Percentiles rank a stretch among this genome's conserved stretches.
phyloP scores from a whole-genome alignment of 2,888 invertebrate genomes.

The Ophion slaviceki region DNA sequence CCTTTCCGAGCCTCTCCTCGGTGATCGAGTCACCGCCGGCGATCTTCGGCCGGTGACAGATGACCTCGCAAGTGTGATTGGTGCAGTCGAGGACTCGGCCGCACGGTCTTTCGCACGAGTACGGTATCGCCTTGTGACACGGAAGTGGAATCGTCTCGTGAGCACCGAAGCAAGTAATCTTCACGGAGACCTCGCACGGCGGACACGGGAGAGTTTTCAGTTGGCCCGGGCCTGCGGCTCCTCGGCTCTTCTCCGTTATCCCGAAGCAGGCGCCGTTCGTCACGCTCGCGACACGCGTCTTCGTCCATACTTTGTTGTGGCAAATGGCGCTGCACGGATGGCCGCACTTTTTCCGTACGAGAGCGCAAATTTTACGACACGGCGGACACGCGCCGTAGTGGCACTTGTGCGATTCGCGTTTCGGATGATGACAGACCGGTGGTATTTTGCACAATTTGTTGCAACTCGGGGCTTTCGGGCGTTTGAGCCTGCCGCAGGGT shows the following conservation, averaged over 20 bases:
- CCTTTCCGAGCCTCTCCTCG: slow-evolving; percentile 70
- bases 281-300: slow-evolving; percentile 71
- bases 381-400: slow-evolving; percentile 94
- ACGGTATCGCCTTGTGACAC: slow-evolving; percentile 88
- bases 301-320: slow-evolving; percentile 90
- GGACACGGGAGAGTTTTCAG: slow-evolving; percentile 88
- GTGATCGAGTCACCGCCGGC: slow-evolving; percentile 17
- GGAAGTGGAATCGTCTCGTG: slow-evolving; percentile 89
- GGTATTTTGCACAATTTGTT: slow-evolving; percentile 89
- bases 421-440: slow-evolving; percentile 93
- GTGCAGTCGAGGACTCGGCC: slow-evolving; percentile 89
- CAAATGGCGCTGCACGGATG: slow-evolving; percentile 91
- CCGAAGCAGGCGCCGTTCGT: slow-evolving; percentile 85
- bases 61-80: slow-evolving; percentile 90
- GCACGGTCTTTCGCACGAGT: slow-evolving; percentile 93
- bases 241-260: slow-evolving; percentile 84
- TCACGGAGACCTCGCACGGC: slow-evolving; percentile 88
- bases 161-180: slow-evolving; percentile 89
- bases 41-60: slow-evolving; percentile 87
- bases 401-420: slow-evolving; percentile 90
- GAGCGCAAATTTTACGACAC: slow-evolving; percentile 91
- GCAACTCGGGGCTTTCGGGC: slow-evolving; percentile 92
- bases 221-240: slow-evolving; percentile 73
- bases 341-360: slow-evolving; percentile 85
- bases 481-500: slow-evolving; percentile 93